phyloP scores from a whole-genome alignment of 2,797 vertebrate genomes.

The Morus bassanus region DNA sequence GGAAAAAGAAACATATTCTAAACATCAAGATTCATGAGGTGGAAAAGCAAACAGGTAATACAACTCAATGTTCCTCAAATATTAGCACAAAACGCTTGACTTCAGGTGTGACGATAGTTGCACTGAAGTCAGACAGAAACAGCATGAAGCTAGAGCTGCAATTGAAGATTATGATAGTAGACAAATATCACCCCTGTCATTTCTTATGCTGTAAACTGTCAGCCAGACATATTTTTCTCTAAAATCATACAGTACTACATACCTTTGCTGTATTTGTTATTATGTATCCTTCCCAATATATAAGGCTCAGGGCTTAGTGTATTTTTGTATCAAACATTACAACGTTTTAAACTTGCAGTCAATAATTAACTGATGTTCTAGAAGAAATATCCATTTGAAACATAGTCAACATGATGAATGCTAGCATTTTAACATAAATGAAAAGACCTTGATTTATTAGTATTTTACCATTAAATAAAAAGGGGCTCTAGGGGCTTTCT shows the following conservation, averaged over 20 bases:
- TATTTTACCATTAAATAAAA: not conserved
- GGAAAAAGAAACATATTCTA: not conserved
- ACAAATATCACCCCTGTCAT: not conserved
- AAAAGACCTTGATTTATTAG: not conserved
- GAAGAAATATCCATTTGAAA: not conserved
- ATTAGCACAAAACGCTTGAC: not conserved
- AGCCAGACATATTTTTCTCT: not conserved
- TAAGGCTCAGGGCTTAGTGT: not conserved
- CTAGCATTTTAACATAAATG: not conserved
- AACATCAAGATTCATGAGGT: not conserved
- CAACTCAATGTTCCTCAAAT: not conserved
- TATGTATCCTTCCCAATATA: not conserved
- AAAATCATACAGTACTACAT: not conserved
- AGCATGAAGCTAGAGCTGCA: not conserved
- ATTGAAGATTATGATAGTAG: not conserved
- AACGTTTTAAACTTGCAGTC: not conserved
- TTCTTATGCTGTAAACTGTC: not conserved
- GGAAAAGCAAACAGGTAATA: not conserved
- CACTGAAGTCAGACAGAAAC: not conserved
- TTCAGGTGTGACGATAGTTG: not conserved
- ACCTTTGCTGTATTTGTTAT: not conserved
- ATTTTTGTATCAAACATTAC: not conserved
- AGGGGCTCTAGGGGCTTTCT: not conserved
- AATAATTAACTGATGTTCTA: not conserved
- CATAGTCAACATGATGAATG: not conserved